Conservation (phyloP, 2,113 vertebrate genomes). For the Epinephelus fuscoguttatus region DNA sequence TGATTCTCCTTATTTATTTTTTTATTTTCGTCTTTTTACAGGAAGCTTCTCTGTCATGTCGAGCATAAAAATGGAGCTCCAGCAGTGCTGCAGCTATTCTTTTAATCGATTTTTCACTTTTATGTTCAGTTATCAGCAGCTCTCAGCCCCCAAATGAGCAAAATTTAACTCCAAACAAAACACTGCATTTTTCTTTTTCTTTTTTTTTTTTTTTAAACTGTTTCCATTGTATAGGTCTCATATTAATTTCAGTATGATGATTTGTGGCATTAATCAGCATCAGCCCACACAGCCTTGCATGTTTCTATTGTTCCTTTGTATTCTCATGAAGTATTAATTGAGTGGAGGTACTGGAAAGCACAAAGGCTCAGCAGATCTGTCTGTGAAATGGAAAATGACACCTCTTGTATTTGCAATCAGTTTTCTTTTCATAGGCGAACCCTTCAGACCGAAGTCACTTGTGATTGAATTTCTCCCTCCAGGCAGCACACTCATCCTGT, state of each 20-base stretch:
- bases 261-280: background rate
- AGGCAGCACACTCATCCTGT: background rate
- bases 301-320: constrained; percentile 21
- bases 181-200: background rate
- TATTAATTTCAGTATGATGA: background rate
- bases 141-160: constrained; percentile 2
- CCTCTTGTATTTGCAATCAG: constrained; percentile 60
- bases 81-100: constrained; percentile 7
- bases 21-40: background rate
- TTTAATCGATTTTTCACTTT: constrained; percentile 36
- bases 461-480: constrained; percentile 8
- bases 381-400: constrained; percentile 40
- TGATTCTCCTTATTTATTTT: background rate
- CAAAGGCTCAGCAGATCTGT: constrained; percentile 41
- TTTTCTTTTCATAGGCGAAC: constrained; percentile 55
- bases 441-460: constrained; percentile 27
- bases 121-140: constrained; percentile 29
- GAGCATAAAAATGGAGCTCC: constrained; percentile 18
- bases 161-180: constrained; percentile 6
- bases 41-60: constrained; percentile 5
- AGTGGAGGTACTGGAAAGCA: constrained; percentile 18
- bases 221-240: background rate
- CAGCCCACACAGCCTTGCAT: background rate
- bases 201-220: background rate
- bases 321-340: constrained; percentile 33